These are phyloP conservation scores for Monoplex corrugatus DNA, from an alignment of 2,888 invertebrate species.

Conservation along the genomic window DNA sequence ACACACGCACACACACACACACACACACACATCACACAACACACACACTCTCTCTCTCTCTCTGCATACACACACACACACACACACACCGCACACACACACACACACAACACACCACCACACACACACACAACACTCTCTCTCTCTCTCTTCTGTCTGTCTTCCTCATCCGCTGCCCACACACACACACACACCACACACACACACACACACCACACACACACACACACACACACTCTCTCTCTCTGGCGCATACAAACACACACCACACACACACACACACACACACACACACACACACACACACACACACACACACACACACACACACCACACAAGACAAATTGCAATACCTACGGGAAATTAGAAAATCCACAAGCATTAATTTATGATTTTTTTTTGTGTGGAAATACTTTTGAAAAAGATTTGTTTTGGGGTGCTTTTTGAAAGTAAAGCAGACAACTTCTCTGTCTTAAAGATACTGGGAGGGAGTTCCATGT, in stretches of 20 bases:
- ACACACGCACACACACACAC: conserved; percentile 19
- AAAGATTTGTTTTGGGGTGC: no score
- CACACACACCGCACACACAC: conserved; percentile 11
- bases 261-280: neutral
- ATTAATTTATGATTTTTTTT: no score
- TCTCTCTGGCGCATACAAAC: neutral
- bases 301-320: conserved; percentile 30
- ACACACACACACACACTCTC: conserved; percentile 2
- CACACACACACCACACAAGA: neutral
- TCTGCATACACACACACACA: neutral
- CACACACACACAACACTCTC: neutral
- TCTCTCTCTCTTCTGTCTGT: neutral
- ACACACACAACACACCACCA: conserved; percentile 24
- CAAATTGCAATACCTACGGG: no score
- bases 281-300: conserved; percentile 19
- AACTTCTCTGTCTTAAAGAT: no score
- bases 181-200: conserved; percentile 15
- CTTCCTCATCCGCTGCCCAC: neutral
- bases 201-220: conserved; percentile 23
- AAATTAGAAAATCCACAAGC: no score
- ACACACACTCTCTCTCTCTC: neutral
- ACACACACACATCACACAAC: neutral
- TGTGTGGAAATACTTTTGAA: no score
- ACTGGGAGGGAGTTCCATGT: no score
- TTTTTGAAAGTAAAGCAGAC: no score